Evolutionary conservation across 2,888 invertebrate species (phyloP).

Genomic region (Phragmatobia fuliginosa): DNA sequence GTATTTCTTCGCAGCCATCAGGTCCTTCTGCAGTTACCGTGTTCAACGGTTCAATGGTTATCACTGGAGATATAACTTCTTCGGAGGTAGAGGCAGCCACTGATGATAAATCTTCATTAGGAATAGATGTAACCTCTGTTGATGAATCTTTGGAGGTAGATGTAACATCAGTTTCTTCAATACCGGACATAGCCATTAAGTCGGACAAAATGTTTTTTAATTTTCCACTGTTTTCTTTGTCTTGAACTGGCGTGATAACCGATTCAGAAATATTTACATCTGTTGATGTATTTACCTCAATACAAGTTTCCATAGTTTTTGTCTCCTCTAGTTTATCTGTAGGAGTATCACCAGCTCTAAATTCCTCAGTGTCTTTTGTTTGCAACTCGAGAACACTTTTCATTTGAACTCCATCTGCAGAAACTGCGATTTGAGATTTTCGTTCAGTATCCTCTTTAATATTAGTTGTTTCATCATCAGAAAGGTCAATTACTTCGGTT

Average conservation of each 20-base stretch:
- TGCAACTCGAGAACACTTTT: not conserved
- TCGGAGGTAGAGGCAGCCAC: not conserved
- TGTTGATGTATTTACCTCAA: not conserved
- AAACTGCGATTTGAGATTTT: not conserved
- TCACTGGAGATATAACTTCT: not conserved
- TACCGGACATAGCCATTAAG: constrained; percentile 83
- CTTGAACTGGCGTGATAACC: not conserved
- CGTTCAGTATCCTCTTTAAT: not conserved
- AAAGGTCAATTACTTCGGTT: constrained; percentile 37
- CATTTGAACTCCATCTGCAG: not conserved
- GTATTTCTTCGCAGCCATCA: not conserved
- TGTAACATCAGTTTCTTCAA: constrained; percentile 64
- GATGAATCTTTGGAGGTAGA: constrained; percentile 26
- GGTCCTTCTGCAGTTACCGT: not conserved
- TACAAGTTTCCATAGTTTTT: not conserved
- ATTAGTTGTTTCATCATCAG: constrained; percentile 36
- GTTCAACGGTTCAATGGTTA: not conserved
- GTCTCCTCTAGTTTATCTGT: not conserved
- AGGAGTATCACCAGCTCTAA: not conserved
- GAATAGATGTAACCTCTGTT: constrained; percentile 32
- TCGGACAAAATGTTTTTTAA: constrained; percentile 76
- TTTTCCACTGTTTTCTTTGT: constrained; percentile 25
- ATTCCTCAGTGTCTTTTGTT: not conserved
- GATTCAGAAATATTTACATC: constrained; percentile 5
- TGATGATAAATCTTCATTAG: constrained; percentile 5